Conservation (phyloP, 1,140 invertebrate genomes). For the Drosophila tropicalis region DNA sequence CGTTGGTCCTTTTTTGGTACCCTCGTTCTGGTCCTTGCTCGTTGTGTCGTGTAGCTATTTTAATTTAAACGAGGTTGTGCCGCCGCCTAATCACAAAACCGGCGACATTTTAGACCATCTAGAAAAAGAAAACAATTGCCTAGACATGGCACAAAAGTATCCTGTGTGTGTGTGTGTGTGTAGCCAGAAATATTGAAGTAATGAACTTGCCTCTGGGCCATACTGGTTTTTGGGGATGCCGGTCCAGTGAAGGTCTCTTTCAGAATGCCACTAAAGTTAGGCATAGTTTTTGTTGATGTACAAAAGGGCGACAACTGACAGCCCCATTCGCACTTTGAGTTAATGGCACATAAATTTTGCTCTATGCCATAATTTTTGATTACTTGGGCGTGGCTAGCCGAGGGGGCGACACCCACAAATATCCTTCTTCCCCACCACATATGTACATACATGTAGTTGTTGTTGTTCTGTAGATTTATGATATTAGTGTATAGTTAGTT, state of each 20-base stretch:
- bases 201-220: constrained; percentile 65
- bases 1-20: constrained; percentile 7
- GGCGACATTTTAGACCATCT: constrained; percentile 33
- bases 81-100: constrained; percentile 73
- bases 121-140: constrained; percentile 28
- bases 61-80: constrained; percentile 72
- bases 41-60: constrained; percentile 65
- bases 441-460: neutral
- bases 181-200: constrained; percentile 74
- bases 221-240: constrained; percentile 1
- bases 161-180: constrained; percentile 39
- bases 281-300: constrained; percentile 25
- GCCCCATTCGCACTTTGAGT: constrained; percentile 61
- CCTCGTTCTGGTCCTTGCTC: constrained; percentile 21
- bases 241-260: constrained; percentile 24
- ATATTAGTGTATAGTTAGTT: constrained; percentile 49
- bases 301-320: constrained; percentile 9
- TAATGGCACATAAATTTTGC: constrained; percentile 78
- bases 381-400: constrained; percentile 60
- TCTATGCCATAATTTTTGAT: constrained; percentile 75
- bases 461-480: constrained; percentile 47
- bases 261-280: constrained; percentile 53
- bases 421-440: neutral
- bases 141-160: constrained; percentile 34
- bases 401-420: constrained; percentile 3